Percentiles rank a stretch among this genome's conserved stretches.
Evolutionary conservation across 2,797 vertebrate species (phyloP).

Genomic region (Hemitrygon akajei): DNA sequence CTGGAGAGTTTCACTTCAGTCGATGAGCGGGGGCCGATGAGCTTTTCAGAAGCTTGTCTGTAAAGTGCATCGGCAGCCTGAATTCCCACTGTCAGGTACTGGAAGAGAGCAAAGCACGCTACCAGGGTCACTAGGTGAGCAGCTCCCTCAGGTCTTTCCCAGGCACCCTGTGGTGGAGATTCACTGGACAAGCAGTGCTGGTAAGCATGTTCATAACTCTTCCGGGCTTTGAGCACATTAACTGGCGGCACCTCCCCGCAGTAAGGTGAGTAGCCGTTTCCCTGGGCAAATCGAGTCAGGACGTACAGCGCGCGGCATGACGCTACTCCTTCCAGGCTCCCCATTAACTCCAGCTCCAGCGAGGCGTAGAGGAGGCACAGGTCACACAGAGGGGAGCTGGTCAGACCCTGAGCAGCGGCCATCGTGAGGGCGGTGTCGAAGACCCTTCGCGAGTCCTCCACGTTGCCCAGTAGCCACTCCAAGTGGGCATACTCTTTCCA

Average conservation of each 20-base stretch:
- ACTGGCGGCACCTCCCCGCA: constrained; percentile 57
- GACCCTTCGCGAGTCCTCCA: constrained; percentile 80
- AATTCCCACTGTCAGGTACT: constrained; percentile 82
- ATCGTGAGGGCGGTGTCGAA: constrained; percentile 70
- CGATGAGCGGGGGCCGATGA: constrained; percentile 40
- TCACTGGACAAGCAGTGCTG: constrained; percentile 50
- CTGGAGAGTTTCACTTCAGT: constrained; percentile 39
- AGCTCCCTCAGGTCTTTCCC: neutral
- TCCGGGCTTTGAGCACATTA: constrained; percentile 78
- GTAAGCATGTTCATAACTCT: constrained; percentile 67
- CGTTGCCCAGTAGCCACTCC: constrained; percentile 85
- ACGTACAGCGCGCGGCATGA: constrained; percentile 62
- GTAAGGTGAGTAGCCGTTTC: constrained; percentile 52
- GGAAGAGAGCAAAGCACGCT: constrained; percentile 80
- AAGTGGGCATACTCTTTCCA: constrained; percentile 84
- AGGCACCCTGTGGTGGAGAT: constrained; percentile 34
- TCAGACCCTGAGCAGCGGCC: constrained; percentile 57
- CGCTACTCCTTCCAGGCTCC: constrained; percentile 44
- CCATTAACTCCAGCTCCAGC: constrained; percentile 67
- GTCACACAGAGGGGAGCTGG: constrained; percentile 63
- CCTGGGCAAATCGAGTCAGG: constrained; percentile 69
- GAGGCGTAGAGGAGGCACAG: constrained; percentile 79
- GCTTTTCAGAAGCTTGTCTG: constrained; percentile 52
- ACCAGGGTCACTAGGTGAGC: constrained; percentile 53
- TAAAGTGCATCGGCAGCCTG: constrained; percentile 67